Evolutionary conservation across 2,797 vertebrate species (phyloP), one percentile per base, ranked within the genome.

Genomic region (Acanthiza pusilla): DNA sequence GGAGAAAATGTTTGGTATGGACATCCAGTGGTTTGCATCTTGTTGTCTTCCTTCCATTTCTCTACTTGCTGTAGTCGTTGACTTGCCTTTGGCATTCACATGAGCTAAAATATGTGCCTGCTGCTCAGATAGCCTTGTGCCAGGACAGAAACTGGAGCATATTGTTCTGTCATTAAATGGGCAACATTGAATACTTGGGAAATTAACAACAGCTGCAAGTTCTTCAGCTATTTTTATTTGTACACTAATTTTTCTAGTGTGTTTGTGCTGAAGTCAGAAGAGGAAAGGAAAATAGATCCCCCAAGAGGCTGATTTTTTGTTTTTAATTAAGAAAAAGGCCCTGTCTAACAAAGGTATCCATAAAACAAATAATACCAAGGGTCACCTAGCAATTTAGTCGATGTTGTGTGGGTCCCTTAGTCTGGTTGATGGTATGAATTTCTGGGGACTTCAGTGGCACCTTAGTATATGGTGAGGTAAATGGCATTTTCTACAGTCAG

Each of bases 191-290:
- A 76, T 80, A 60, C 50, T 80, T 92, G 57, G 65, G 55, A 92
- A 93, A 93, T 72, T 92, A 93, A 82, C 43, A 91, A 71, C 92
- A 94, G 87, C 93, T 96, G 90, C 83, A 91, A 90, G 79, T 85
- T 93, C 57, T 95, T 89, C 73, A 93, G 79, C 91, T 97, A 94
- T 95, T 97, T 95, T 95, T 96, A 88, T 96, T 94, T 94, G 93
- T 87, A 89, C 79, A 92, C 27, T 96, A 89, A 84, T 95, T 96
- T 96, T 96, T 93, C 79, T 93, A 13, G 76, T 86, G 65, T 96
- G 89, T 94, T 94, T 91, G 78, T 80, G 61, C 81, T 93, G 92
- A 92, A 93, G 85, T 94, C 84, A 94, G 78, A 96, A 58, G 50
- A 78, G 87, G 85, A 79, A 93, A 91, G 83, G 89, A 91, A 97